Base-by-base conservation (phyloP, 2,888 invertebrate species). In the Linyphia triangularis region DNA sequence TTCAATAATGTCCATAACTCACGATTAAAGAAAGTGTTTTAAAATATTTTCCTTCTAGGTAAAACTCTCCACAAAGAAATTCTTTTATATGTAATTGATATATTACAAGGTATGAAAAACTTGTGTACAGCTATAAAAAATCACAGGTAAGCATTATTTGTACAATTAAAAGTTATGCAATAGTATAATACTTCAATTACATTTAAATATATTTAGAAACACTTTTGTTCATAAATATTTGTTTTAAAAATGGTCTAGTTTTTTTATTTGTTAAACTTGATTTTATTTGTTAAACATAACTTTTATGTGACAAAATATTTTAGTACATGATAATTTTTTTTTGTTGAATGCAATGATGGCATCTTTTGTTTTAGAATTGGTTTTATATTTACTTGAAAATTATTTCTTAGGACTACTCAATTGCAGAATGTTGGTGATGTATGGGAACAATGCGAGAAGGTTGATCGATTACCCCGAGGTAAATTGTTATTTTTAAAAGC, bases 361-460 rank as follows among this genome's bases (percentile, higher is more conserved):
- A 65, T 65, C n/a, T 61, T 65, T 30, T 26, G 16, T 65, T 24
- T 72, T 51, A 19, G 22, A 26, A 40, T 3, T 22, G 22, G 7
- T 22, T 72, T 16, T 57, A 19, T 57, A 26, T 73, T 30, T 13
- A 43, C 16, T n/a, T 7, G 13, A 28, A 65, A 24, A 24, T 40
- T 24, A 22, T 61, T 37, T 59, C 28, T 30, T 16, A 70, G 72
- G 1, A 63, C 19, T 24, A 43, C 37, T 19, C 72, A 59, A 22
- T 30, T 82, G 7, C 82, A 82, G 19, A 83, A 59, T 63, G 88
- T 83, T 40, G 88, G 88, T 0, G 69, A 77, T 70, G 61, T 88
- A 37, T 88, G 88, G 88, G 88, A 82, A 51, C 33, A 83, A 33
- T 88, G 88, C 70, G 70, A 82, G 69, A 70, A 69, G 33, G 82